Evolutionary conservation across 2,888 invertebrate species (phyloP).

Genomic region (Limnephilus lunatus): DNA sequence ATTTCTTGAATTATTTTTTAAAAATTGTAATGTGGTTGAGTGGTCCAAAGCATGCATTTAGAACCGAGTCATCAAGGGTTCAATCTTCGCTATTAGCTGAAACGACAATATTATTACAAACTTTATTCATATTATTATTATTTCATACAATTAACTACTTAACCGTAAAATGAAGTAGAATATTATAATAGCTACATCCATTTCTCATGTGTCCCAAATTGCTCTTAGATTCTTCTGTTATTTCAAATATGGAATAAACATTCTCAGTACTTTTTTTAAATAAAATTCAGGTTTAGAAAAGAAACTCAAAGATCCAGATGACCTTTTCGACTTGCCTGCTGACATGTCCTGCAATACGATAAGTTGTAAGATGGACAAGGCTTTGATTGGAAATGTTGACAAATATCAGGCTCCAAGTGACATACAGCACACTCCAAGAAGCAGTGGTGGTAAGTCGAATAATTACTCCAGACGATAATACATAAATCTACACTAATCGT

Average conservation of each 20-base stretch:
- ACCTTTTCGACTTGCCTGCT: conserved; percentile 89
- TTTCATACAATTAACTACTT: neutral
- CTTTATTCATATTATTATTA: neutral
- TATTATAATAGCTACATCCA: neutral
- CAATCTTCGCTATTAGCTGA: neutral
- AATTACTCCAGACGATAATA: neutral
- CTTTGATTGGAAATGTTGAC: conserved; percentile 77
- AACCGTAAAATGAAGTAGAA: neutral
- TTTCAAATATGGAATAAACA: neutral
- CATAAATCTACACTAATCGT: neutral
- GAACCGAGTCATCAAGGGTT: neutral
- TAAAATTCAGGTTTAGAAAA: conserved; percentile 78
- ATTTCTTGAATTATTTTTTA: no score
- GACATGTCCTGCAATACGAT: conserved; percentile 80
- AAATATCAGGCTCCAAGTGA: conserved; percentile 71
- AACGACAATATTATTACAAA: neutral
- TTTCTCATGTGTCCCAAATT: neutral
- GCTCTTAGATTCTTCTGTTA: neutral
- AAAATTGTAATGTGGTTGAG: neutral
- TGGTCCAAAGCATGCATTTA: neutral
- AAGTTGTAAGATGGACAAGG: conserved; percentile 79
- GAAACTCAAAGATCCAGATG: conserved; percentile 85
- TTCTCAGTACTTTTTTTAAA: neutral
- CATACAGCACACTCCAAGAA: conserved; percentile 19
- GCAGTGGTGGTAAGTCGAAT: conserved; percentile 30